Conservation (phyloP, 2,888 invertebrate species). For the Willowsia nigromaculata region DNA sequence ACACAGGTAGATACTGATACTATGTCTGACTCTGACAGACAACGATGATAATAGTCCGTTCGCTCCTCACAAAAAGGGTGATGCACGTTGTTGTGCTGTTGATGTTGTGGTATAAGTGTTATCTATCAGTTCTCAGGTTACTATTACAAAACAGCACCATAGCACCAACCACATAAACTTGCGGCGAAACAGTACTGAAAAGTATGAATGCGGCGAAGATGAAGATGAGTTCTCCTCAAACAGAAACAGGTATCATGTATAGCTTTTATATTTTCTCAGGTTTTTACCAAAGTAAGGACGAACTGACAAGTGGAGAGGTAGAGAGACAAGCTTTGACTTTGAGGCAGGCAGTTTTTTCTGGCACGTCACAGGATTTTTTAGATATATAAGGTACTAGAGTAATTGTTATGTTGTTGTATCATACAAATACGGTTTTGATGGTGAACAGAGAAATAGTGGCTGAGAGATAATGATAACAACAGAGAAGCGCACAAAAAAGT, state of each 20-base stretch:
- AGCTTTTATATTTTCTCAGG: background rate
- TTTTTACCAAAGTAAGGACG: background rate
- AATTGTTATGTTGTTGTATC: background rate
- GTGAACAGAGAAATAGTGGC: background rate
- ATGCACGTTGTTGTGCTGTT: background rate
- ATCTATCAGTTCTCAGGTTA: constrained; percentile 28
- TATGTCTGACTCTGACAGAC: background rate
- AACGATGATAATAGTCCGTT: background rate
- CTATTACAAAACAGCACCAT: background rate
- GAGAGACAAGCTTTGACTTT: background rate
- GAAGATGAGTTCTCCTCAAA: background rate
- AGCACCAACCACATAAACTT: background rate
- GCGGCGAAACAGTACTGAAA: background rate
- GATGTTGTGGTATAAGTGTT: background rate
- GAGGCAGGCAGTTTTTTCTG: constrained; percentile 2
- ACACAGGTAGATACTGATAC: constrained; percentile 37
- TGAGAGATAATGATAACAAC: background rate
- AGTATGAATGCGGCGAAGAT: constrained; percentile 3
- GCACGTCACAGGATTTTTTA: constrained; percentile 36
- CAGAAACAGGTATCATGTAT: background rate
- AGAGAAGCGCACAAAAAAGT: constrained; percentile 42
- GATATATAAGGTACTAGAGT: constrained; percentile 51
- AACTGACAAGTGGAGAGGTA: background rate
- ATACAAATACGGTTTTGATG: constrained; percentile 5
- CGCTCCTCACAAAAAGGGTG: background rate